Conservation (phyloP, 1,140 invertebrate genomes). For the Lanistes nyassanus region DNA sequence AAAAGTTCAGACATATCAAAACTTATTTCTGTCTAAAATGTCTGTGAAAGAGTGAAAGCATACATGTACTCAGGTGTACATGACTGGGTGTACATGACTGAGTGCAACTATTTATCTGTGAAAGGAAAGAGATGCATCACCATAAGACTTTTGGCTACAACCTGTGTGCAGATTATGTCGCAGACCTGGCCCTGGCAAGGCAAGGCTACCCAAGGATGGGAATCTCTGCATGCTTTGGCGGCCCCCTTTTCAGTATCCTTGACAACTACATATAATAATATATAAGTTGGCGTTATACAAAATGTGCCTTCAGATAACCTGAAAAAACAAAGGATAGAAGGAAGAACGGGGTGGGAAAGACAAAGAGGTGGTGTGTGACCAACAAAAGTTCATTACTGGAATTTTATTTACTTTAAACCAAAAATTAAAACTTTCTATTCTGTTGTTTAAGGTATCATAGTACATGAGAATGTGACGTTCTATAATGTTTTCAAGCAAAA, state of each 20-base stretch:
- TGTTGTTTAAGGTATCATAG: no score
- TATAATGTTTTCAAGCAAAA: not conserved
- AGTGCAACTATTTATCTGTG: no score
- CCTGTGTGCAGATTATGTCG: slow-evolving; percentile 72
- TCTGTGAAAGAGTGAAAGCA: no score
- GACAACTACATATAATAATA: not conserved
- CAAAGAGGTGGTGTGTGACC: not conserved
- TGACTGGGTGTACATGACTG: no score
- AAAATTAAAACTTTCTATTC: no score
- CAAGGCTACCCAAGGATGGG: slow-evolving; percentile 77
- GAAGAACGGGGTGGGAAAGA: not conserved
- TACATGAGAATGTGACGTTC: no score
- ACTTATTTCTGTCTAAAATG: no score
- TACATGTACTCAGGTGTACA: no score
- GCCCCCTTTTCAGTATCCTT: slow-evolving; percentile 76
- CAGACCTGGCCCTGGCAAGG: slow-evolving; percentile 74
- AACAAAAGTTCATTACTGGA: not conserved
- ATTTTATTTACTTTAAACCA: no score
- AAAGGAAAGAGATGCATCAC: no score
- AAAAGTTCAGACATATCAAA: no score
- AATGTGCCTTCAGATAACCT: not conserved
- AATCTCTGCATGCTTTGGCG: slow-evolving; percentile 78
- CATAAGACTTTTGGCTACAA: no score
- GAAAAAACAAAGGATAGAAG: not conserved
- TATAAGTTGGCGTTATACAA: not conserved